Evolutionary conservation across 2,113 vertebrate genomes (phyloP).

Genomic region (Limnothrissa miodon): DNA sequence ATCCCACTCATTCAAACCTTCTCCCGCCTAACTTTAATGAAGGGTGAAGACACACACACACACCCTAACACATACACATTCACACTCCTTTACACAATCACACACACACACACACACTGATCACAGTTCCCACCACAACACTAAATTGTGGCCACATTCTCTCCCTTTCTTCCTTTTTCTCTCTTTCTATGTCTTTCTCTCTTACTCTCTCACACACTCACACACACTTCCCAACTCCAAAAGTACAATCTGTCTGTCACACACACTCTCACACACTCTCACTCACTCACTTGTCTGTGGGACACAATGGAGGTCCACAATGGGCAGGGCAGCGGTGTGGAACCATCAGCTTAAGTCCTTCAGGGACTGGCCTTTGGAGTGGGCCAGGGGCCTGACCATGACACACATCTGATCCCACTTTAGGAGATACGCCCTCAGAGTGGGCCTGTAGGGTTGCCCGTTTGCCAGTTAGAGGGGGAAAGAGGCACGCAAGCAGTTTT

Average conservation of each 20-base stretch:
- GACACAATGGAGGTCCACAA: slow-evolving; percentile 32
- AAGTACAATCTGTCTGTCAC: neutral
- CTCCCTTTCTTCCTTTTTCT: neutral
- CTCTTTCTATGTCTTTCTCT: neutral
- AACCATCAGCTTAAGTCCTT: neutral
- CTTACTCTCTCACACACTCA: neutral
- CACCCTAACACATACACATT: neutral
- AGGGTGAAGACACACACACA: slow-evolving; percentile 43
- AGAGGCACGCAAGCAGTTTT: too few species aligned
- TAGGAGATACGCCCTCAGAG: neutral
- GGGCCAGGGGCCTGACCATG: neutral
- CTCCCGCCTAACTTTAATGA: slow-evolving; percentile 69
- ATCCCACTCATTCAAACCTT: slow-evolving; percentile 67
- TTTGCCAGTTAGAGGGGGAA: neutral
- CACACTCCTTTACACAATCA: neutral
- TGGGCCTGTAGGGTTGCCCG: neutral
- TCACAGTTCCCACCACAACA: neutral
- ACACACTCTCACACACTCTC: slow-evolving; percentile 38
- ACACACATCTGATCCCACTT: neutral
- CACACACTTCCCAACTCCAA: slow-evolving; percentile 40
- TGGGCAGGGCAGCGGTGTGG: slow-evolving; percentile 10
- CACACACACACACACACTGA: neutral
- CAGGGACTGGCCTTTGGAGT: neutral
- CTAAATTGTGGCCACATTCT: neutral
- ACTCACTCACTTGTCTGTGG: slow-evolving; percentile 21